Base-by-base conservation (phyloP, 2,113 vertebrate species). In the Phaethornis superciliosus region DNA sequence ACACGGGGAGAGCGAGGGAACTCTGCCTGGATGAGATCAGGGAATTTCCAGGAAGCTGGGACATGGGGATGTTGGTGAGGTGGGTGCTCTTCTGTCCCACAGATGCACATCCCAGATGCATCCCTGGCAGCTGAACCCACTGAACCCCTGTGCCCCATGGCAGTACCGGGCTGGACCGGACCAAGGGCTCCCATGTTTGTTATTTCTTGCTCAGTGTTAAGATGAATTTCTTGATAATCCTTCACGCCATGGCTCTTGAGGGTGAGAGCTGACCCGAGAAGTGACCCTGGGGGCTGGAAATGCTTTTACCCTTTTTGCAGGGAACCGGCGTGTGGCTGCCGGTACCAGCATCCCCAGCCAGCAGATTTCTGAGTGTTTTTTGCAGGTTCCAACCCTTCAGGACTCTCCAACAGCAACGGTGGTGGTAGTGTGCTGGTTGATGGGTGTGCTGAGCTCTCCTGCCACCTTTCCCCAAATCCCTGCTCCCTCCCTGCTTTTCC, bases 81-180 rank as follows among this genome's bases (percentile, higher is more conserved):
- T 0, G 1, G 68, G 37, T 1, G 2, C 37, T 65, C 47, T 70
- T 80, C 47, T 52, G 33, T 80, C 33, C 64, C 14, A 28, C 0
- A 1, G 60, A 35, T 86, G 72, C 76, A 51, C 78, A 87, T 62
- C 19, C 5, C 64, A 74, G 85, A 15, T 1, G 4, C 16, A 46
- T n/a, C 35, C 35, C 28, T 3, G 2, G 6, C 1, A 1, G 12
- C 52, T 3, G 0, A 56, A 33, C 46, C 7, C 19, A 2, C 33
- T 0, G 5, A n/a, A 46, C 18, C 33, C 65, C 4, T 3, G 70
- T 32, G 30, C 51, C 4, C 0, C 1, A 1, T 1, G 6, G 37
- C 59, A 46, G 67, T 2, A 11, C 32, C 52, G 51, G 1, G 1
- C 65, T 3, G 2, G 14, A n/a, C 52, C 0, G 3, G 51, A 10